phyloP scores from a whole-genome alignment of 2,888 invertebrate species.

The Thecocarcelia acutangulata region DNA sequence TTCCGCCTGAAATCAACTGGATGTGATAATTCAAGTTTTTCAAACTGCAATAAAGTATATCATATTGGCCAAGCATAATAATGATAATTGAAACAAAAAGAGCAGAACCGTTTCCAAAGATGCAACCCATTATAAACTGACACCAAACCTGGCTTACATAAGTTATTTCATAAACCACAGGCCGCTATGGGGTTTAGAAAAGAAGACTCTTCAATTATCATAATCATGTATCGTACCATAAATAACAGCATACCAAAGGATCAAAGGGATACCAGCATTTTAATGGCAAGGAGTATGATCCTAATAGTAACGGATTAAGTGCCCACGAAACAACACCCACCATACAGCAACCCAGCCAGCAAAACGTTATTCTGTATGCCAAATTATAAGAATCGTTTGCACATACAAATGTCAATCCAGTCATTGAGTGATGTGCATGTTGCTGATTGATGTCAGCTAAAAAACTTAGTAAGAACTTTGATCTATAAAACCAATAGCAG shows the following conservation, averaged over 20 bases:
- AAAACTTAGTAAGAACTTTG: constrained; percentile 68
- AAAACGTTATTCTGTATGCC: constrained; percentile 70
- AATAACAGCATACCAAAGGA: constrained; percentile 70
- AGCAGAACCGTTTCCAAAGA: constrained; percentile 74
- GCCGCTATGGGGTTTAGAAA: constrained; percentile 60
- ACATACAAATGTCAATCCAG: constrained; percentile 77
- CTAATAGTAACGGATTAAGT: constrained; percentile 74
- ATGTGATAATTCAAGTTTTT: constrained; percentile 78
- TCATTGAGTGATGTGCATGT: constrained; percentile 77
- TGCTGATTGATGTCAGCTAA: constrained; percentile 72
- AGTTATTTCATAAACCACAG: constrained; percentile 71
- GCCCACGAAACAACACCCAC: constrained; percentile 75
- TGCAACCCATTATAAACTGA: constrained; percentile 74
- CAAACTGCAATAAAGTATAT: constrained; percentile 79
- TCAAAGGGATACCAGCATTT: constrained; percentile 80
- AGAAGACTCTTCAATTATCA: too few relatives aligned
- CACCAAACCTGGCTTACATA: constrained; percentile 76
- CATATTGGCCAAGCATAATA: constrained; percentile 77
- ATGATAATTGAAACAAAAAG: constrained; percentile 77
- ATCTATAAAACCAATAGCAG: constrained; percentile 74
- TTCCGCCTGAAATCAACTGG: constrained; percentile 71
- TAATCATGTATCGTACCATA: too few relatives aligned
- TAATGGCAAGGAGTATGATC: constrained; percentile 74
- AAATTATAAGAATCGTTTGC: constrained; percentile 68
- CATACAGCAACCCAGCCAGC: constrained; percentile 75